Percentiles rank a stretch among this genome's conserved stretches.
These are phyloP conservation scores for Chelmon rostratus DNA, from an alignment of 2,797 vertebrate genomes.

Conservation along the genomic window DNA sequence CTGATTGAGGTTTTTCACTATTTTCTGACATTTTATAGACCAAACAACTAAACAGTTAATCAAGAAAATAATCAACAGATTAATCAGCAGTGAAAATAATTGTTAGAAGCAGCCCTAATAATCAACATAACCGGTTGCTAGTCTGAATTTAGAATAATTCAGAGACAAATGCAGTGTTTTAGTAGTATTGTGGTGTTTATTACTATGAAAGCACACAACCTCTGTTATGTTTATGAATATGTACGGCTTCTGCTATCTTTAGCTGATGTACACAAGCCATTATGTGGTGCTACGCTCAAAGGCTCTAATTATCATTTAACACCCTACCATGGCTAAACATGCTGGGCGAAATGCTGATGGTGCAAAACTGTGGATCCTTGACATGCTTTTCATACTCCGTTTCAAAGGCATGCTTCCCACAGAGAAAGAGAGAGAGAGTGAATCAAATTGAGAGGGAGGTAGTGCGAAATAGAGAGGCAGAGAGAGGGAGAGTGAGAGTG, in stretches of 20 bases:
- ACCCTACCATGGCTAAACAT: conserved; percentile 40
- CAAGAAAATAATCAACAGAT: no score
- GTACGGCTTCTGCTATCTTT: conserved; percentile 30
- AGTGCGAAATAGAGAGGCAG: conserved; percentile 57
- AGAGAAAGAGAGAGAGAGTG: conserved; percentile 45
- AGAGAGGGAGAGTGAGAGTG: conserved; percentile 43
- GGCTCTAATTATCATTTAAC: conserved; percentile 67
- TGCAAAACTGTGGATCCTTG: conserved; percentile 59
- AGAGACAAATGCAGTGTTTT: background rate
- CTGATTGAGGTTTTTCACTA: no score
- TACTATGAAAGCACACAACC: background rate
- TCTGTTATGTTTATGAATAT: conserved; percentile 44
- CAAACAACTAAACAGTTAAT: no score
- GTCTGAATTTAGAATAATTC: background rate
- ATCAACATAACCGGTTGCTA: background rate
- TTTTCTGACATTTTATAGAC: no score
- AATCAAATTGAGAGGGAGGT: conserved; percentile 70
- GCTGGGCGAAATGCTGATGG: conserved; percentile 41
- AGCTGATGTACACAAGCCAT: conserved; percentile 42
- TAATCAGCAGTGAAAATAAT: no score
- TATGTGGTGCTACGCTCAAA: conserved; percentile 42
- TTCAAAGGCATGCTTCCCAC: conserved; percentile 57
- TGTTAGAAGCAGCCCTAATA: background rate
- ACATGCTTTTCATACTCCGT: conserved; percentile 52
- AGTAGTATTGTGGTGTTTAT: background rate